Evolutionary conservation across 2,113 vertebrate species (phyloP).

Genomic region (Hystrix cristata): DNA sequence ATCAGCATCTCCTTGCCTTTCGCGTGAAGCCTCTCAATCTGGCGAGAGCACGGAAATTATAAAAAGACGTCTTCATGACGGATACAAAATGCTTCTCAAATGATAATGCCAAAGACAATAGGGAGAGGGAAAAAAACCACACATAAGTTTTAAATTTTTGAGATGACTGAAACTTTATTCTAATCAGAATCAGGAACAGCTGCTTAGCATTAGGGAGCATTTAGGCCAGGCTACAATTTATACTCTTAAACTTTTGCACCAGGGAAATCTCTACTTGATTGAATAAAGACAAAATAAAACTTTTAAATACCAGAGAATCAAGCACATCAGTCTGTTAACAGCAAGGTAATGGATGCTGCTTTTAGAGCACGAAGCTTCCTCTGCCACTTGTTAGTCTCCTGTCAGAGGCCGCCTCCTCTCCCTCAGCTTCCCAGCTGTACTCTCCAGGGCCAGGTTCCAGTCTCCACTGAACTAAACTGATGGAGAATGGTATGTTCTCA

Average conservation of each 20-base stretch:
- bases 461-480: conserved; percentile 23
- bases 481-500: neutral
- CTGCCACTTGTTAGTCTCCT: neutral
- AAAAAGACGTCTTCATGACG: conserved; percentile 81
- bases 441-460: neutral
- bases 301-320: conserved; percentile 60
- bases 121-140: neutral
- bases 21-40: conserved; percentile 82
- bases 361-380: neutral
- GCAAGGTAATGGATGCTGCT: neutral
- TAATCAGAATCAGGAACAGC: conserved; percentile 79
- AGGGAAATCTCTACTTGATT: conserved; percentile 73
- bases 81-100: conserved; percentile 82
- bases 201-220: conserved; percentile 58
- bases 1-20: conserved; percentile 84
- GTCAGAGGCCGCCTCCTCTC: neutral
- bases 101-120: conserved; percentile 79
- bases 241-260: conserved; percentile 48
- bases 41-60: conserved; percentile 75
- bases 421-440: neutral
- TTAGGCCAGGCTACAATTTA: conserved; percentile 53
- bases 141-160: conserved; percentile 57
- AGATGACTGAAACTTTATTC: conserved; percentile 71
- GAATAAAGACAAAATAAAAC: conserved; percentile 56
- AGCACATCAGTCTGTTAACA: neutral